Base-by-base conservation (phyloP, 2,888 invertebrate genomes). In the Tineola bisselliella region DNA sequence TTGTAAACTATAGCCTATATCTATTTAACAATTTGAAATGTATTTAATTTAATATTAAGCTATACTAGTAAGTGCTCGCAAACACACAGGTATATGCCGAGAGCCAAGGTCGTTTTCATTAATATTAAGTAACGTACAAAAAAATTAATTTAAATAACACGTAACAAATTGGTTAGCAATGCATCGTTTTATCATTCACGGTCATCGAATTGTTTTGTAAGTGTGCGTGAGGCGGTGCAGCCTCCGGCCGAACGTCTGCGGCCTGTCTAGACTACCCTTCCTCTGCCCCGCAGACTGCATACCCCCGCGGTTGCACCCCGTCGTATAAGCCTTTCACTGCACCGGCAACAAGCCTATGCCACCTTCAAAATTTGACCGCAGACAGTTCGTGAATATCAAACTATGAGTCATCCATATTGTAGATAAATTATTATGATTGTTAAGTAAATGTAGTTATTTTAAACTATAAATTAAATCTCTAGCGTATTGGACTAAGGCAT, bases 181-280 rank as follows among this genome's bases (percentile, higher is more conserved):
- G 83, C 82, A 81, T 68, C 68, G 67, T 48, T 48, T 48, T 48
- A 17, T 17, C 17, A 48, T 48, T 17, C 59, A 68, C 25, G 17
- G 44, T 17, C 48, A 48, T 31, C 38, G 18, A 52, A 15, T 13
- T n/a, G 30, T 13, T 57, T 25, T 63, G 68, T 11, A 44, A 63
- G 76, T 79, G 79, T 79, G 81, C 66, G 79, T 74, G 74, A 66
- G 70, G 30, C 48, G 43, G 10, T 38, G 73, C 79, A 69, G 79
- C 81, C 81, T 86, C 84, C 84, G 84, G 84, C 84, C 82, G 73
- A 75, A 73, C 79, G 86, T 86, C 86, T 87, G 84, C 83, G 81
- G 82, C 80, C 84, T 79, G 86, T 86, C 86, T 86, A 86, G 86
- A 86, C 86, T 70, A 65, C 74, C 75, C 71, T 71, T 72, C 72